Evolutionary conservation across 1,140 invertebrate genomes (phyloP), one percentile per base, ranked within the genome.

Genomic region (Aphaenogaster rudis): DNA sequence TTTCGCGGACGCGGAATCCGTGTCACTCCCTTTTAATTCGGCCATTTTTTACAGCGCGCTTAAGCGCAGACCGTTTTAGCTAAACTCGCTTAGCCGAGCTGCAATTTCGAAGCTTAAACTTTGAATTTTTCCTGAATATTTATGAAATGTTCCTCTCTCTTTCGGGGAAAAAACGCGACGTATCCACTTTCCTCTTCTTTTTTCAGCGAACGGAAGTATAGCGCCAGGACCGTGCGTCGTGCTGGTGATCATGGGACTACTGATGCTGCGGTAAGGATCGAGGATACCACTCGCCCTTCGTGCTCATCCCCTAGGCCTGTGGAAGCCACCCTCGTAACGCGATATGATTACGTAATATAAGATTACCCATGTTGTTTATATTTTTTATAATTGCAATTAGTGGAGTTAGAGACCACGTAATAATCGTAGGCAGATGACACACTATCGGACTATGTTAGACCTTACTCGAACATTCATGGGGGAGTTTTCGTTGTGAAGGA

Each of bases 361-460:
- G 91, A 92, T 92, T 90, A 92, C 85, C 87, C 85, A 63, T 77
- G 91, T 92, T 92, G 86, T 92, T 92, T 92, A 89, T 92, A 92
- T 92, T 92, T 92, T 92, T 92, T 92, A 92, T 92, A 91, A 91
- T 91, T 88, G 88, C 88, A 92, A 88, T 88, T 91, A 92, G 87
- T 84, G 86, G 61, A 90, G 50, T 78, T 88, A 88, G 90, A 69
- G 8, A 57, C 15, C 71, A 78, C 59, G 21, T 79, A 90, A 76
- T 63, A 90, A 79, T 59, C 45, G 45, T 57, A 89, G 42, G 15
- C 88, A 87, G 74, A 78, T 21, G 72, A 80, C 54, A 52, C n/a
- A 74, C 52, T 79, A 77, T 78, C 69, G n/a, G 28, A 54, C 39
- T 80, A 88, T 28, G 13, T 82, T 74, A 69, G n/a, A 80, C 21